These are phyloP conservation scores for Chloropsis hardwickii DNA, from an alignment of 2,113 vertebrate genomes.

Conservation along the genomic window DNA sequence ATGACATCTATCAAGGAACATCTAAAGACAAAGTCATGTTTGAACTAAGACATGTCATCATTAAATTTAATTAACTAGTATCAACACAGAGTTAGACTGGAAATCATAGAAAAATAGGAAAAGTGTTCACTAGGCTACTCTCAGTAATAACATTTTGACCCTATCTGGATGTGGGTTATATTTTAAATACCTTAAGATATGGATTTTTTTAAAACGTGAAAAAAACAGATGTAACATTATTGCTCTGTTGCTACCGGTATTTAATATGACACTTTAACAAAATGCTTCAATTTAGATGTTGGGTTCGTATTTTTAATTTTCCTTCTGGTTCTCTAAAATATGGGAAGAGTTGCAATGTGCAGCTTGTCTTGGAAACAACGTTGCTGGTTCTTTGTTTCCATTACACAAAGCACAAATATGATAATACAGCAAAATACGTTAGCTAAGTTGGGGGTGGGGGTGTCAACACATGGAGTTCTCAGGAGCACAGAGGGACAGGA, in stretches of 20 bases:
- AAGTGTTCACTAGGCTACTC: not conserved
- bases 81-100: not conserved
- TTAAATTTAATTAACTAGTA: not conserved
- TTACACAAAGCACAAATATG: not conserved
- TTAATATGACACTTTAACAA: not conserved
- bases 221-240: not conserved
- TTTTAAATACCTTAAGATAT: not conserved
- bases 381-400: not conserved
- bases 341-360: accelerated
- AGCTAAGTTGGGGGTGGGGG: not conserved
- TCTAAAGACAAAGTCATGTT: not conserved
- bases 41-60: not conserved
- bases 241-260: not conserved
- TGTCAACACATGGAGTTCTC: not conserved
- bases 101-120: not conserved
- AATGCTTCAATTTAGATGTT: not conserved
- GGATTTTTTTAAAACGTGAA: not conserved
- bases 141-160: not conserved
- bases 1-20: not conserved
- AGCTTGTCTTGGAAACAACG: not conserved
- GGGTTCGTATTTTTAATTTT: not conserved
- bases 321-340: not conserved
- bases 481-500: not conserved
- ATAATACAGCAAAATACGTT: not conserved
- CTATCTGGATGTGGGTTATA: not conserved